Base-by-base conservation (phyloP, 1,140 invertebrate genomes). In the Neelides sp. region DNA sequence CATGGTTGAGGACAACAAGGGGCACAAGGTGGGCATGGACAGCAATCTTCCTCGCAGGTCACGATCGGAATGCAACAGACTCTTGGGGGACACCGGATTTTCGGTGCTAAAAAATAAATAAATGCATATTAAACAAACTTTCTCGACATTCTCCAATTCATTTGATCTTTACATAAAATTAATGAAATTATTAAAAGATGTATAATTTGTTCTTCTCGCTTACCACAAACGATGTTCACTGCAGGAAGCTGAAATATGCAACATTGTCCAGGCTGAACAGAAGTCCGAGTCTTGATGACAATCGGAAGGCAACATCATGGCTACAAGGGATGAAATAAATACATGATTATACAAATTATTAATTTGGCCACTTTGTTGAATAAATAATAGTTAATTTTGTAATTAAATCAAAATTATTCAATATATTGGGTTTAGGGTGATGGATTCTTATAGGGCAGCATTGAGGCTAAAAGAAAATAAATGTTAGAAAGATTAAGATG, bases 231-330 rank as follows among this genome's bases (percentile, higher is more conserved):
- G 17, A 61, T 61, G 40, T 61, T 61, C 7, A 61, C 53, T 4
- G 59, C 55, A 3, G 59, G 59, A 7, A 61, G 34, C 22, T 61
- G 59, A 24, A 61, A 61, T 4, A 61, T 53, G 26, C 59, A 61
- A 48, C 59, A 61, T 42, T 61, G 59, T 12, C 59, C 59, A 42
- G 57, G 55, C 37, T 57, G 59, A 5, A 47, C 36, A 12, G 44
- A 55, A 17, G 41, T 32, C 27, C 44, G 42, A 1, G 55, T 57
- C 44, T 57, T 57, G 37, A 61, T 61, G 5, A 61, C 43, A 15
- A 61, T 28, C 2, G 47, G 47, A 4, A 34, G 34, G 19, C 28
- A 47, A 28, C 28, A 47, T 22, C n/a, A n/a, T n/a, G n/a, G n/a
- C n/a, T n/a, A n/a, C n/a, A n/a, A n/a, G n/a, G n/a, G n/a, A n/a